Evolutionary conservation across 2,113 vertebrate species (phyloP), one percentile per base, ranked within the genome.

Genomic region (Gorsachius goisagi): DNA sequence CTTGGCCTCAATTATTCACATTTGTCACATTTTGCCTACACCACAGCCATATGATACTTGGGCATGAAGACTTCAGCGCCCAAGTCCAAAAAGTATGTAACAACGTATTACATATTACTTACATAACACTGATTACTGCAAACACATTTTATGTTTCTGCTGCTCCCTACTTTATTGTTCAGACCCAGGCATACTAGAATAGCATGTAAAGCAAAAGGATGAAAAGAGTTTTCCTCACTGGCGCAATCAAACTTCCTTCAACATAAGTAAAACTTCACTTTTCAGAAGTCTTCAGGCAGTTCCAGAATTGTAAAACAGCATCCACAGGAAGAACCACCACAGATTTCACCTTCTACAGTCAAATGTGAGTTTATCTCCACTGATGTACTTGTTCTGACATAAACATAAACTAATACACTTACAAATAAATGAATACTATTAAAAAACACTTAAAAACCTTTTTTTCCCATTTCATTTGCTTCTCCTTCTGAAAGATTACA

Each of bases 1-100:
- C 17, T 93, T 94, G 68, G 64, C 63, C 85, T 92, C 44, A 86
- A 8, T 86, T 93, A 67, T n/a, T 95, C 90, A 88, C 21, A 49
- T 86, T 90, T 86, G 26, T 93, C 88, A 88, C 53, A 76, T 87
- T 88, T 84, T 90, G 5, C 47, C 52, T 91, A n/a, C 39, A 30
- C 16, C 83, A 80, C 37, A 92, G 32, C 50, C 63, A 56, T 33
- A 15, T 62, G n/a, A 69, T 59, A 67, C 37, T 79, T 83, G 17
- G 12, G 9, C 37, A 55, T 67, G 47, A 95, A 85, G 41, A 24
- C 20, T 52, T 94, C 26, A 73, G 33, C 1, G 1, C 30, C 7
- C 23, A 84, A 52, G 3, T 55, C 33, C 32, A 80, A 62, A 66
- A 71, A 23, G 10, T 72, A 9, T 1, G 4, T 55, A 80, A 71